A percentile compares a stretch with the other conserved stretches of the same genome.
Evolutionary conservation across 2,113 vertebrate genomes (phyloP).

Genomic region (Neopipo cinnamomea): DNA sequence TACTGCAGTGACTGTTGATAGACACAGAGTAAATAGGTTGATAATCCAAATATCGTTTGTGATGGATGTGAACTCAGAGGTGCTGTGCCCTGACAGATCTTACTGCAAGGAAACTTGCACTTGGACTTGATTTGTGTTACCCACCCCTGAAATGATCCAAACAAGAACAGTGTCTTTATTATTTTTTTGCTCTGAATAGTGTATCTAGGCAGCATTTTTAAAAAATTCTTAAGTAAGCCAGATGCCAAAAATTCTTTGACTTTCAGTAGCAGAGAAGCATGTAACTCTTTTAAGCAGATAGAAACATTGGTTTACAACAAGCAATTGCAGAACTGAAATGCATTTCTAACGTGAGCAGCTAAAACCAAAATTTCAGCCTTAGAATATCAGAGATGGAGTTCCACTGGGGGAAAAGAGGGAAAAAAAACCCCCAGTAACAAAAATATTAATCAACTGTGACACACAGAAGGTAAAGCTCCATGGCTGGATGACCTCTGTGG

Average conservation of each 20-base stretch:
- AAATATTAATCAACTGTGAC: neutral
- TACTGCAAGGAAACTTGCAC: neutral
- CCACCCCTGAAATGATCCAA: neutral
- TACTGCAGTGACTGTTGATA: neutral
- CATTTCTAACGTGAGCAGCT: neutral
- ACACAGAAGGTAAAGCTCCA: neutral
- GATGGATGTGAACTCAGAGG: neutral
- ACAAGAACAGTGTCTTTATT: neutral
- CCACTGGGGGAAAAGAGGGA: neutral
- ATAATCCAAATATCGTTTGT: neutral
- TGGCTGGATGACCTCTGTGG: neutral
- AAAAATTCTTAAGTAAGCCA: neutral
- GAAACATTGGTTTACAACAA: neutral
- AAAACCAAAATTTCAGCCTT: neutral
- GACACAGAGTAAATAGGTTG: neutral
- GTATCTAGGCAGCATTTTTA: neutral
- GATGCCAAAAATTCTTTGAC: neutral
- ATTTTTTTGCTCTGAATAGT: neutral
- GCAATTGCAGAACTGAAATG: neutral
- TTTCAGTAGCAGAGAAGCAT: neutral
- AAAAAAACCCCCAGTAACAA: neutral
- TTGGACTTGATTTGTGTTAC: neutral
- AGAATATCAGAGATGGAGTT: neutral
- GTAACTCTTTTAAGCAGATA: neutral
- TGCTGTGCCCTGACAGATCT: neutral